These are phyloP conservation scores for Scaptomyza reducta DNA, from an alignment of 2,888 invertebrate genomes.

Conservation along the genomic window DNA sequence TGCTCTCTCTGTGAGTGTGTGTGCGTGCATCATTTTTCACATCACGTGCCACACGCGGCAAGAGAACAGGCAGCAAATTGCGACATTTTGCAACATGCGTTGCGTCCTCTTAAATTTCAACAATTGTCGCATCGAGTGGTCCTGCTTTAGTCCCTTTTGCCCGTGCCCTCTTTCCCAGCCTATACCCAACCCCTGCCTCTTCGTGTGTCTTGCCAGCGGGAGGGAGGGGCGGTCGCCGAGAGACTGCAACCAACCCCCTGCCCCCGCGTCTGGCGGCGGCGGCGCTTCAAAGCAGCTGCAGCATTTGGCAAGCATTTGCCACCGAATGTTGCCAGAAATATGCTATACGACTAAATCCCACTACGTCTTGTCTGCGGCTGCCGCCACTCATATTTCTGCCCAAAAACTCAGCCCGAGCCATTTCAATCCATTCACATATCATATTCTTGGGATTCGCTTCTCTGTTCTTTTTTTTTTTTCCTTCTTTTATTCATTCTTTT, in stretches of 20 bases:
- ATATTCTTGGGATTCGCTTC: slow-evolving; percentile 16
- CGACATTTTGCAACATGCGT: slow-evolving; percentile 78
- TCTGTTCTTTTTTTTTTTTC: neutral
- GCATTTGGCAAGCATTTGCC: slow-evolving; percentile 52
- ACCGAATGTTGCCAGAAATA: slow-evolving; percentile 41
- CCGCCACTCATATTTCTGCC: slow-evolving; percentile 45
- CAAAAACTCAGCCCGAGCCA: slow-evolving; percentile 4
- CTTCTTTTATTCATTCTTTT: slow-evolving; percentile 34
- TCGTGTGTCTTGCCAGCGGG: slow-evolving; percentile 17
- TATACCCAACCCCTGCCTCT: neutral
- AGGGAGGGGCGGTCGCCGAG: neutral
- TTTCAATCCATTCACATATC: slow-evolving; percentile 20
- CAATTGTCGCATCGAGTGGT: slow-evolving; percentile 60
- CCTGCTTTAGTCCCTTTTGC: slow-evolving; percentile 2
- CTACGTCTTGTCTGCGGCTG: slow-evolving; percentile 58
- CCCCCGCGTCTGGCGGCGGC: slow-evolving; percentile 22
- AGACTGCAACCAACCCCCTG: slow-evolving; percentile 5
- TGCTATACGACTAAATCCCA: slow-evolving; percentile 22
- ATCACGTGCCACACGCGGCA: slow-evolving; percentile 80
- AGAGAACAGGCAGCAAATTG: slow-evolving; percentile 53
- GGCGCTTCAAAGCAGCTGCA: slow-evolving; percentile 70
- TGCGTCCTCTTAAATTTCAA: slow-evolving; percentile 74
- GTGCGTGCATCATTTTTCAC: slow-evolving; percentile 70
- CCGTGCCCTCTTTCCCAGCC: slow-evolving; percentile 2
- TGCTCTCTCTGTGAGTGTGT: slow-evolving; percentile 11